Conservation (phyloP, 2,113 vertebrate genomes). For the Nestor notabilis region DNA sequence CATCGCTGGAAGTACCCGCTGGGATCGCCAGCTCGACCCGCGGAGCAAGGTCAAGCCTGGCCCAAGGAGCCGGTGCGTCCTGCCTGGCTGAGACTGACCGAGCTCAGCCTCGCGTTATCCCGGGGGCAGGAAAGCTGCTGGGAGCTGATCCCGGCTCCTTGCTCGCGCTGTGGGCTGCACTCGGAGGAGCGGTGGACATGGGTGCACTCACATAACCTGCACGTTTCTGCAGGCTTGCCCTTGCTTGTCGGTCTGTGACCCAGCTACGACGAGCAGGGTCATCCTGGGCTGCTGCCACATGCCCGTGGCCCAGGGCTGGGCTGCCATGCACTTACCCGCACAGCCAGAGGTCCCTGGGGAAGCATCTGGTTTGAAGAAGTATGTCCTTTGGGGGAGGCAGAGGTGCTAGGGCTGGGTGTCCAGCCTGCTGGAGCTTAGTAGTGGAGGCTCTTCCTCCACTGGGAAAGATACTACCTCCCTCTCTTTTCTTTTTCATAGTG, state of each 20-base stretch:
- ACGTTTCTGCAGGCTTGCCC: accelerated
- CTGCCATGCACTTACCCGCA: accelerated
- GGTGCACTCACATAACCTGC: accelerated
- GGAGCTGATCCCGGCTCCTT: not conserved
- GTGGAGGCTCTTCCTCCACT: not conserved
- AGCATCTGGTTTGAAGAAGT: not conserved
- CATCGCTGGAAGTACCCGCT: not conserved
- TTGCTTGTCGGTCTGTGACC: accelerated
- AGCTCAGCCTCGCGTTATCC: accelerated
- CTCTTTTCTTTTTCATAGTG: not conserved
- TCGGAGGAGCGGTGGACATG: accelerated
- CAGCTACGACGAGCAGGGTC: accelerated
- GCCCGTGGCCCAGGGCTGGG: not conserved
- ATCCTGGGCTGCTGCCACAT: not conserved
- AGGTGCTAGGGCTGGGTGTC: not conserved
- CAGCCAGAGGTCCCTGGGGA: accelerated
- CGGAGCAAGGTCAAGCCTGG: accelerated
- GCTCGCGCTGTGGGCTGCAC: accelerated
- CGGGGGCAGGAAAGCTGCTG: accelerated
- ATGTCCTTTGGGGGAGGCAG: accelerated
- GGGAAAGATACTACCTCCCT: not conserved
- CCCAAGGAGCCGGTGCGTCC: not conserved
- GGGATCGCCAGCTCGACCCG: not conserved
- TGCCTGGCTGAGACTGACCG: not conserved
- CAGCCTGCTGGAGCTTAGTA: not conserved